Evolutionary conservation across 2,113 vertebrate species (phyloP), one percentile per base, ranked within the genome.

Genomic region (Pygoscelis antarcticus): DNA sequence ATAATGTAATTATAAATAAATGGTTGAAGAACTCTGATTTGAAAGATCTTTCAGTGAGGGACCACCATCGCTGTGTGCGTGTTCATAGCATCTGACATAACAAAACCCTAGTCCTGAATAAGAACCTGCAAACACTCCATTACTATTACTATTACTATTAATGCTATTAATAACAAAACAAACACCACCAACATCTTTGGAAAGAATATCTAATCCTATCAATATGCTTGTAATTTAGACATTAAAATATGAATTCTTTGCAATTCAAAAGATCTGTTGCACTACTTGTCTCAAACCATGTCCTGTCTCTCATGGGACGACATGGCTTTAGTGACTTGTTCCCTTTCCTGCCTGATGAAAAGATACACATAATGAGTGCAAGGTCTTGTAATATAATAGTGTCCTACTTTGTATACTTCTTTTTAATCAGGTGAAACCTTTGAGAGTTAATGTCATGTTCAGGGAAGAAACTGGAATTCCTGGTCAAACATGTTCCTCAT

Each of bases 11-110:
- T 83, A 32, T 20, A 55, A 74, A 40, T 21, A 71, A 47, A 47
- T 14, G 5, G 5, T 64, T 61, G 49, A 74, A 80, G 19, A 83
- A 46, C 9, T 18, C 17, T 71, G 47, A 51, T 85, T 64, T 68
- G 54, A 42, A 72, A 77, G 79, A 36, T 26, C 27, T 75, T 75
- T 79, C 42, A 61, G 27, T 38, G 32, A 75, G 19, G 10, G 15
- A 38, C 14, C 22, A 19, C 38, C 29, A 21, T 62, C 0, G 1
- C 11, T 70, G 1, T 21, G 9, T 61, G 22, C 1, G 0, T 58
- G 9, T 55, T 65, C 8, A 2, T 77, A 91, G 9, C 20, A 78
- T 49, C 36, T 51, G 13, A 44, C 12, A 16, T 38, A 51, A 62
- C 2, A 87, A 74, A 83, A 7, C 11, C 9, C 9, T 62, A 36